phyloP scores from a whole-genome alignment of 2,888 invertebrate genomes.

The Tenthredo notha region DNA sequence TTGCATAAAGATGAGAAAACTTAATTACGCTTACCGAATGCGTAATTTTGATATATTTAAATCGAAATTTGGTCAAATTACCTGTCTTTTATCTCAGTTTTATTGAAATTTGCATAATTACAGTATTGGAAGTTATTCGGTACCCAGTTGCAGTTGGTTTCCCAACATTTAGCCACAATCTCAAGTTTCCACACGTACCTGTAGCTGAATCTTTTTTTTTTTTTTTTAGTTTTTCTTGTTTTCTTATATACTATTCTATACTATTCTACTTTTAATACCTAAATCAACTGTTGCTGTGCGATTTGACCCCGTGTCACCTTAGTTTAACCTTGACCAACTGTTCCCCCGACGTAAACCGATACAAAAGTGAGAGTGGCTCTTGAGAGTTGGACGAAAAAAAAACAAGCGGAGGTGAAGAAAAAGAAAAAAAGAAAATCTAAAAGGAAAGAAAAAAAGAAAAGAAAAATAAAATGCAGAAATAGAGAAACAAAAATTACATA shows the following conservation, averaged over 20 bases:
- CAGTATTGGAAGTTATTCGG: background rate
- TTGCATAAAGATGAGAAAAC: background rate
- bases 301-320: slow-evolving; percentile 48
- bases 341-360: slow-evolving; percentile 8
- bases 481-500: background rate
- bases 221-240: background rate
- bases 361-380: slow-evolving; percentile 43
- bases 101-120: background rate
- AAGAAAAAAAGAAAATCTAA: background rate
- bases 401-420: background rate
- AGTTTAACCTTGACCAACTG: slow-evolving; percentile 46
- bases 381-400: background rate
- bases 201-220: background rate
- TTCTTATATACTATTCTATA: background rate
- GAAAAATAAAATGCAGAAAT: background rate
- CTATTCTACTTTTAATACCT: background rate
- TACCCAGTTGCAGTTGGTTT: too few species aligned
- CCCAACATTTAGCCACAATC: too few species aligned
- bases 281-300: background rate
- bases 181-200: too few species aligned
- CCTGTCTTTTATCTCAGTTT: background rate
- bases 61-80: background rate
- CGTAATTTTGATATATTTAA: background rate
- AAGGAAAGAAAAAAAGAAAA: background rate
- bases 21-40: background rate